phyloP scores from a whole-genome alignment of 2,888 invertebrate species.

The Leistus spinibarbis region DNA sequence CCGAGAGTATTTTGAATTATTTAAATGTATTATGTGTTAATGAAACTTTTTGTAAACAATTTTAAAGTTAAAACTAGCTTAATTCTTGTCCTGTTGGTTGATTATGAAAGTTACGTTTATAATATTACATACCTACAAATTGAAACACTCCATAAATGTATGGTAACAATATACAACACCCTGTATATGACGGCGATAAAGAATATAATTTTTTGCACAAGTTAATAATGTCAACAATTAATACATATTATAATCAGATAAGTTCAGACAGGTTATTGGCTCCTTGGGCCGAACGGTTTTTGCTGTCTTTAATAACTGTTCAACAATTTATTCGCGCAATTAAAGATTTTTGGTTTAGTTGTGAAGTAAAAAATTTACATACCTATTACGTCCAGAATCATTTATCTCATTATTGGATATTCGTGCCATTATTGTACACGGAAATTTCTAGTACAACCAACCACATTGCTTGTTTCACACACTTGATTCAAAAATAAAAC shows the following conservation, averaged over 20 bases:
- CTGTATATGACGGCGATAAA: background rate
- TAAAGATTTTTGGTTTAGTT: slow-evolving; percentile 28
- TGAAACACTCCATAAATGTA: no score
- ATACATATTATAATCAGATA: slow-evolving; percentile 22
- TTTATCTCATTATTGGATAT: background rate
- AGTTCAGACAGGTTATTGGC: slow-evolving; percentile 31
- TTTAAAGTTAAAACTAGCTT: no score
- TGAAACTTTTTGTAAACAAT: no score
- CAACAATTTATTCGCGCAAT: slow-evolving; percentile 10
- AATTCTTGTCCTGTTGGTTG: no score
- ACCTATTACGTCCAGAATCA: background rate
- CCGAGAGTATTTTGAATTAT: no score
- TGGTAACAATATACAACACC: no score
- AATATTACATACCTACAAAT: no score
- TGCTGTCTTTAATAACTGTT: slow-evolving; percentile 30
- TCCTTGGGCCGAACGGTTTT: background rate
- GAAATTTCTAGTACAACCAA: background rate
- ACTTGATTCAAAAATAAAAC: background rate
- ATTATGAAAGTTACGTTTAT: no score
- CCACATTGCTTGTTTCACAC: background rate
- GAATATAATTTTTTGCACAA: slow-evolving; percentile 21
- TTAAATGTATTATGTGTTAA: no score
- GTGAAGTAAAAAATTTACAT: background rate
- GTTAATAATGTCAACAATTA: slow-evolving; percentile 38
- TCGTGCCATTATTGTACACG: background rate